These are phyloP conservation scores for Zaprionus taronus DNA, from an alignment of 1,140 invertebrate species.

Conservation along the genomic window DNA sequence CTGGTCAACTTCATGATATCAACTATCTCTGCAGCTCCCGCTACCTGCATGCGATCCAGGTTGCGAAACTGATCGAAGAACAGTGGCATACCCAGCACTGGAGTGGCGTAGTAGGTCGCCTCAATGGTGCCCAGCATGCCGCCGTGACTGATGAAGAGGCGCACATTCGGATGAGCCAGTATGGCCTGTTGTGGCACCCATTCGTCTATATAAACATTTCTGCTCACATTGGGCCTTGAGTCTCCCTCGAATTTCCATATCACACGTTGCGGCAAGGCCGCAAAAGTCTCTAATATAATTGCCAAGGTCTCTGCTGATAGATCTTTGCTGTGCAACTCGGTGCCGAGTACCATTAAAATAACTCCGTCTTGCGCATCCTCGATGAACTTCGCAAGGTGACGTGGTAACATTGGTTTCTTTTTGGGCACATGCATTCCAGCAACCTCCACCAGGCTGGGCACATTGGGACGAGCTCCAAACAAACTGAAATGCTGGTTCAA, in stretches of 20 bases:
- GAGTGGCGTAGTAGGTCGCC: conserved; percentile 88
- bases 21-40: conserved; percentile 82
- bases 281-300: conserved; percentile 86
- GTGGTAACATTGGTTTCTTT: conserved; percentile 77
- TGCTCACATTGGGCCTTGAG: conserved; percentile 84
- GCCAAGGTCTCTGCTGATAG: conserved; percentile 85
- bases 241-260: conserved; percentile 89
- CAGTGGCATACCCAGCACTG: conserved; percentile 89
- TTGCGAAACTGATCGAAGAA: conserved; percentile 88
- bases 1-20: conserved; percentile 44
- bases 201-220: conserved; percentile 87
- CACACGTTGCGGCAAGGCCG: conserved; percentile 86
- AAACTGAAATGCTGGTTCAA: conserved; percentile 74
- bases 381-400: conserved; percentile 84
- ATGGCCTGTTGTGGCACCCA: conserved; percentile 90
- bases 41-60: conserved; percentile 81
- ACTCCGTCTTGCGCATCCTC: conserved; percentile 86
- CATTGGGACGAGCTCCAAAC: conserved; percentile 55
- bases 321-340: conserved; percentile 85
- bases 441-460: conserved; percentile 65
- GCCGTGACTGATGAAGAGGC: conserved; percentile 89
- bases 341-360: conserved; percentile 87
- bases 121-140: conserved; percentile 90
- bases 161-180: conserved; percentile 89
- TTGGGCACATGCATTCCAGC: conserved; percentile 85